Evolutionary conservation across 2,113 vertebrate species (phyloP), one percentile per base, ranked within the genome.

Genomic region (Tetrao urogallus): DNA sequence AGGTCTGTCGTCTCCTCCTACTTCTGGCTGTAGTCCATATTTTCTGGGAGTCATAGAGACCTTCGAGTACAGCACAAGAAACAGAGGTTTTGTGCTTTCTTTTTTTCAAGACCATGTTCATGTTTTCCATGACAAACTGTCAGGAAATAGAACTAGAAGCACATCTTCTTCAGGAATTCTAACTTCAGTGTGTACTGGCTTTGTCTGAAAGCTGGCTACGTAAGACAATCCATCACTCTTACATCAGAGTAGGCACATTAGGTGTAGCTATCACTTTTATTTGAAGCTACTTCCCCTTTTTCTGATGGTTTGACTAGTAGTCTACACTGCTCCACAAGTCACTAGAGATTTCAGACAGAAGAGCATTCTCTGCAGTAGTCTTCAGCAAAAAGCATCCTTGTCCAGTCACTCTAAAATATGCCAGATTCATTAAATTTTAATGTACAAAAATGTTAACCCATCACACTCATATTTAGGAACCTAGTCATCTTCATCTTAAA

Each of bases 161-260:
- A 25, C 7, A 34, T 48, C 11, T 84, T 83, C 8, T 83, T 84
- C 8, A 12, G 76, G 48, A 66, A 70, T 54, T 45, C 24, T 45
- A 45, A 66, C n/a, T 6, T 13, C 14, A 40, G 1, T 30, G 3
- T 16, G 65, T 58, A 1, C 0, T 50, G 52, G 3, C 16, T 54
- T 74, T 10, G 43, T 30, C 47, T 57, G 32, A 22, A 86, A 61
- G 7, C 8, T 80, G 32, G 4, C 58, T 56, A 4, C 20, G 4
- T 28, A 66, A 48, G 4, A 54, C 12, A 67, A 14, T 20, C 12
- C 8, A 27, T 70, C 24, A 90, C 32, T 16, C 6, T 27, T 66
- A 11, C 5, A 25, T 70, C 10, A 34, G 1, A 43, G 22, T 40
- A 38, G 45, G 54, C 22, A 63, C 3, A 11, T 6, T 72, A 8